Evolutionary conservation across 2,113 vertebrate genomes (phyloP).

Genomic region (Urocitellus parryii): DNA sequence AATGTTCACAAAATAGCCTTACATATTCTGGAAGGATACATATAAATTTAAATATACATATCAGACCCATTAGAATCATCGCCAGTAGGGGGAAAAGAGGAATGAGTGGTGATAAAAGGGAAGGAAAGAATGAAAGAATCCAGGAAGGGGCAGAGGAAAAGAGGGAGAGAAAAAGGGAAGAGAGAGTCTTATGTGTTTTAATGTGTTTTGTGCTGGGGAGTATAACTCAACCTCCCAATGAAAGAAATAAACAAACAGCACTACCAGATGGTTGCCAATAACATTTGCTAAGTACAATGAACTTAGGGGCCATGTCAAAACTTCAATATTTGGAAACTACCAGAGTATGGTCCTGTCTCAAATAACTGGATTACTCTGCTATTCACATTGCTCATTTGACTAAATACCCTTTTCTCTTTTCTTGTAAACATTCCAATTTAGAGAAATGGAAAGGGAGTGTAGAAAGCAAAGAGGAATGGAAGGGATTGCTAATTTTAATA

Average conservation of each 20-base stretch:
- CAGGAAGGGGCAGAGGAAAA: background rate
- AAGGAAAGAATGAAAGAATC: slow-evolving; percentile 27
- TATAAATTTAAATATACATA: slow-evolving; percentile 39
- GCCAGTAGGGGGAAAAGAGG: background rate
- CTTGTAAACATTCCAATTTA: slow-evolving; percentile 49
- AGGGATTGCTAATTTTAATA: slow-evolving; percentile 83
- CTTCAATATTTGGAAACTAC: slow-evolving; percentile 11
- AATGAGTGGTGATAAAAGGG: background rate
- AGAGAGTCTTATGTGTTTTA: background rate
- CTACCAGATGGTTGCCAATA: background rate
- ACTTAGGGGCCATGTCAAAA: slow-evolving; percentile 26
- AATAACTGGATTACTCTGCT: slow-evolving; percentile 73
- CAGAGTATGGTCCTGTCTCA: slow-evolving; percentile 32
- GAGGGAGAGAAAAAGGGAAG: background rate
- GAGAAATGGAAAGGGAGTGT: slow-evolving; percentile 61
- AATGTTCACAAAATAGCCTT: slow-evolving; percentile 14
- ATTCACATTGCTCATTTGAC: slow-evolving; percentile 83
- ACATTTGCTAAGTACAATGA: background rate
- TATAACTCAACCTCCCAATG: slow-evolving; percentile 10
- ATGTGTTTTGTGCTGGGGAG: background rate
- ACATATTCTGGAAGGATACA: slow-evolving; percentile 1
- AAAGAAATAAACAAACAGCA: slow-evolving; percentile 14
- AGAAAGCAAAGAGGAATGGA: slow-evolving; percentile 80
- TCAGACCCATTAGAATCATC: slow-evolving; percentile 25
- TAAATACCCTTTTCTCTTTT: slow-evolving; percentile 79